Percentiles rank a stretch among this genome's conserved stretches.
phyloP scores from a whole-genome alignment of 1,140 invertebrate genomes.

The Mylabris phalerata region DNA sequence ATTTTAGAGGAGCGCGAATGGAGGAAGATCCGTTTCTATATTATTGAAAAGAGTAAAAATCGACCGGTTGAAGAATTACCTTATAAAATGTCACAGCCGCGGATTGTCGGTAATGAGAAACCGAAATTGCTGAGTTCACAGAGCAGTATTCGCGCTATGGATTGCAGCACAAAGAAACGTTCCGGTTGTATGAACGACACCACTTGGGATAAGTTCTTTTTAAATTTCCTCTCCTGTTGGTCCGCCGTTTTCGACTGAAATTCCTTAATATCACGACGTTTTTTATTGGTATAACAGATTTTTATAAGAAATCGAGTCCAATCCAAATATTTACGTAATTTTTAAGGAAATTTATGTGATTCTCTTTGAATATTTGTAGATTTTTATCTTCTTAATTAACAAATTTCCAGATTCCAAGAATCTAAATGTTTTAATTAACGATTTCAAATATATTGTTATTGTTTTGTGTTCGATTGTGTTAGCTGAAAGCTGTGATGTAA shows the following conservation, averaged over 20 bases:
- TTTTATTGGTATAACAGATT: no score
- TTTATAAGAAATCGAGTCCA: no score
- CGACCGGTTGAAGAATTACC: slow-evolving; percentile 27
- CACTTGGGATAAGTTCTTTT: slow-evolving; percentile 31
- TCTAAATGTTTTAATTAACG: no score
- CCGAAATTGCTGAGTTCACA: slow-evolving; percentile 24
- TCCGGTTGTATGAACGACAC: slow-evolving; percentile 13
- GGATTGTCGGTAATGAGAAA: slow-evolving; percentile 23
- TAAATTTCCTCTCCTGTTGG: slow-evolving; percentile 38
- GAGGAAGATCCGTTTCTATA: slow-evolving; percentile 31
- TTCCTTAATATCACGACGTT: neutral
- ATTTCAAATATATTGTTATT: no score
- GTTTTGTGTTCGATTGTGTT: no score
- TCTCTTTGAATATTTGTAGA: no score
- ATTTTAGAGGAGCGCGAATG: slow-evolving; percentile 35
- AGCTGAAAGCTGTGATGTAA: no score
- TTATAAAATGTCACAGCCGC: slow-evolving; percentile 25
- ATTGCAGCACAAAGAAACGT: slow-evolving; percentile 9
- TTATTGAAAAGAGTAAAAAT: slow-evolving; percentile 32
- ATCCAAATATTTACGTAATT: no score
- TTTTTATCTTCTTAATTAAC: no score
- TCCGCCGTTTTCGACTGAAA: slow-evolving; percentile 38
- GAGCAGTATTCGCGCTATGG: slow-evolving; percentile 14
- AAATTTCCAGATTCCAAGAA: no score
- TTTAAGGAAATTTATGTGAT: no score